Evolutionary conservation across 2,113 vertebrate species (phyloP), one percentile per base, ranked within the genome.

Genomic region (Chitala chitala): DNA sequence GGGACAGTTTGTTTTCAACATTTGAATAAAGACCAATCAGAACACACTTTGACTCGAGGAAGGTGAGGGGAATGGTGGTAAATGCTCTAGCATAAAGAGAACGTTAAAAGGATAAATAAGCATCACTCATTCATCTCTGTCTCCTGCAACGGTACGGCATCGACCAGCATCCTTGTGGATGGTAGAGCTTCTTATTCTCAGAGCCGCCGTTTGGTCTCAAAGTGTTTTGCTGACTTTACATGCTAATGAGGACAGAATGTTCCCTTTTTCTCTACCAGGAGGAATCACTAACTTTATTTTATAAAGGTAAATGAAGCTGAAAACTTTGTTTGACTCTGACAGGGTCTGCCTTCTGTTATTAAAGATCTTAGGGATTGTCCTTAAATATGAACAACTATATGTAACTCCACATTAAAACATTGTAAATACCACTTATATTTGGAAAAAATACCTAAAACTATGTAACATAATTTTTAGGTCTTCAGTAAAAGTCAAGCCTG

Each of bases 21-120:
- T 68, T 38, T 48, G 64, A 48, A 68, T 13, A 42, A 68, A 68
- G 64, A 68, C 40, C 44, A 22, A 68, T 46, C 40, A 46, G 40
- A 22, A 48, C 38, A 68, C 46, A 68, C 46, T 68, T 46, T 68
- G 64, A 22, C 42, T 46, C 40, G 26, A 89, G 89, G 88, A 78
- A 69, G 64, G 81, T 86, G 86, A 85, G 85, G 85, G 81, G 83
- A 87, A 75, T 88, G 90, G 86, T 86, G 89, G 89, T 76, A 40
- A 78, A 84, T 75, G 78, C 87, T 85, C 56, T 77, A 84, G 80
- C 86, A 85, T 83, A 87, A 79, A 76, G 84, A 86, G 71, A 80
- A 82, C 71, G 75, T 33, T 69, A 81, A 69, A 81, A 80, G 77
- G 80, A 44, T 87, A 87, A 91, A 86, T 87, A 87, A 87, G 86